Evolutionary conservation across 2,888 invertebrate genomes (phyloP).

Genomic region (Frankliniella intonsa): DNA sequence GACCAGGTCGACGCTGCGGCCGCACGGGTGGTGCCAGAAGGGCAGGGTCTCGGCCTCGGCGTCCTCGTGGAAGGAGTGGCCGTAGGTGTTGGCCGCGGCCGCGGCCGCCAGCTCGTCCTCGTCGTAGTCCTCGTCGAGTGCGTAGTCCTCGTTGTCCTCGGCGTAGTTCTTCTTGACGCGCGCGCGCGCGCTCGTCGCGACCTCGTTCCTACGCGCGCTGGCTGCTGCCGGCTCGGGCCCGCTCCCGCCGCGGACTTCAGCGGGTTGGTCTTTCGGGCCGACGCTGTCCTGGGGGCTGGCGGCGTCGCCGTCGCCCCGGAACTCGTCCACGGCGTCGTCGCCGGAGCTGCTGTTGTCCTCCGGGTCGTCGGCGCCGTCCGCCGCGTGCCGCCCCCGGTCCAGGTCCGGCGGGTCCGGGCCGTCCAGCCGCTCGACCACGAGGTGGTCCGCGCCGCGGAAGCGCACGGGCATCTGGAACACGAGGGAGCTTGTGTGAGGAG

Average conservation of each 20-base stretch:
- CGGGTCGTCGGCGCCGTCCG: neutral
- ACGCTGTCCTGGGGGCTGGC: neutral
- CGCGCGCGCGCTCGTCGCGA: neutral
- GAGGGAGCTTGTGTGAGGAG: neutral
- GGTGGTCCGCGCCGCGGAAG: neutral
- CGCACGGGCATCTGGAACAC: neutral
- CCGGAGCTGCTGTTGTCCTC: neutral
- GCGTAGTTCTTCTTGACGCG: neutral
- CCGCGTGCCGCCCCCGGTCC: neutral
- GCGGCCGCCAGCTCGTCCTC: neutral
- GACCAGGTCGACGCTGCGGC: constrained; percentile 29
- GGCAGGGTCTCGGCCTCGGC: constrained; percentile 20
- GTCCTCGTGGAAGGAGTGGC: neutral
- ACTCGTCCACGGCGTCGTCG: neutral
- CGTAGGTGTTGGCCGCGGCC: neutral
- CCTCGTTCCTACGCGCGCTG: neutral
- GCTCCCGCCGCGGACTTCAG: too few species aligned
- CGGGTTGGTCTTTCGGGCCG: neutral
- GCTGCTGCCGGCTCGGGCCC: neutral
- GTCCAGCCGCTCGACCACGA: neutral
- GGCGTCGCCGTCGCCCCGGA: neutral
- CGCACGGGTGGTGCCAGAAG: constrained; percentile 34
- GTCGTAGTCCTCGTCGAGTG: neutral
- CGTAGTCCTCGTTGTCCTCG: neutral
- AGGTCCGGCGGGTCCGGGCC: neutral